phyloP scores from a whole-genome alignment of 2,113 vertebrate genomes.

The Rhadina sibilatrix region DNA sequence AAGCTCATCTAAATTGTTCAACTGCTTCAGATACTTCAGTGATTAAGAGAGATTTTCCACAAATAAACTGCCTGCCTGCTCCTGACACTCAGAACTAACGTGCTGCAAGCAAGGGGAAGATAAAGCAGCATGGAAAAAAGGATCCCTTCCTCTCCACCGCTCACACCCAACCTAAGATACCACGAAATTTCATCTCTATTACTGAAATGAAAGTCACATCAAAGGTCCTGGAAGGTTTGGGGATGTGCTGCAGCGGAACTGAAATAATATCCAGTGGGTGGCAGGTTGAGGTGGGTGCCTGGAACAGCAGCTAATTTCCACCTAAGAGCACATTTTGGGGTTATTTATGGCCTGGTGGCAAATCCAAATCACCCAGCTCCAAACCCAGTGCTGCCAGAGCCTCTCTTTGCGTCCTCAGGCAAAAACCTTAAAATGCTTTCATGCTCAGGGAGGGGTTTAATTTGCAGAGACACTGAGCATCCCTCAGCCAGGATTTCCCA shows the following conservation, averaged over 20 bases:
- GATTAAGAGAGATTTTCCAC: conserved; percentile 7
- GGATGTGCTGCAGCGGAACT: background rate
- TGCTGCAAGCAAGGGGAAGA: background rate
- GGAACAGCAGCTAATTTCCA: background rate
- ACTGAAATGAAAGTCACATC: conserved; percentile 1
- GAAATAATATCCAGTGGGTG: background rate
- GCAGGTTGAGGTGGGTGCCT: background rate
- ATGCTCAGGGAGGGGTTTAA: background rate
- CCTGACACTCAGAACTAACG: background rate
- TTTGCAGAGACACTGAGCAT: background rate
- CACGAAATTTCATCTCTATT: background rate
- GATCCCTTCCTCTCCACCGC: background rate
- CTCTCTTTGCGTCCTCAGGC: background rate
- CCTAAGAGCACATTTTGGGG: background rate
- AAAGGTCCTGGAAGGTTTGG: background rate
- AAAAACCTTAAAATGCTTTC: background rate
- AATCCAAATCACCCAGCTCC: background rate
- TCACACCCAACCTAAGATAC: background rate
- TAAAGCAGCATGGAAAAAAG: background rate
- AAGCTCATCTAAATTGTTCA: conserved; percentile 28
- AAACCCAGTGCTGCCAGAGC: background rate
- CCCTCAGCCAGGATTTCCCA: background rate
- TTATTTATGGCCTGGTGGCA: background rate
- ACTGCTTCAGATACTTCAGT: conserved; percentile 3
- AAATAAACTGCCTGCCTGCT: background rate